phyloP scores from a whole-genome alignment of 2,888 invertebrate genomes.

The Ectemnius cavifrons region DNA sequence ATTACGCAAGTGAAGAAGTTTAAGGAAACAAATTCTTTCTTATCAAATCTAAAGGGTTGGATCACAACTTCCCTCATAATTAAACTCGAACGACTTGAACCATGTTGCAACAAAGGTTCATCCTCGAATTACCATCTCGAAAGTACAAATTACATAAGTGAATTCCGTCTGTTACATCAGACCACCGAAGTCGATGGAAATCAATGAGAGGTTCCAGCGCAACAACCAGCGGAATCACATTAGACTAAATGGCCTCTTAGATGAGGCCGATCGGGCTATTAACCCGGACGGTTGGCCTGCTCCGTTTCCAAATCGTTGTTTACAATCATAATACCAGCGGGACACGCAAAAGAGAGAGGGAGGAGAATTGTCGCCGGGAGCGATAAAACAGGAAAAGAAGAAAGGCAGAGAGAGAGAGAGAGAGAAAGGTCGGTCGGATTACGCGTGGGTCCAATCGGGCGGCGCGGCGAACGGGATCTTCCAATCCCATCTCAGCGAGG shows the following conservation, averaged over 20 bases:
- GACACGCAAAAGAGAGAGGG: background rate
- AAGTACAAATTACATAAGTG: too few relatives aligned
- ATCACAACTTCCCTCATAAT: too few relatives aligned
- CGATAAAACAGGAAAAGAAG: background rate
- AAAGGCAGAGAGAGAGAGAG: constrained; percentile 11
- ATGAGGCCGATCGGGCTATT: background rate
- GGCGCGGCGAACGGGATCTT: constrained; percentile 55
- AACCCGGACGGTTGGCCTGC: constrained; percentile 3
- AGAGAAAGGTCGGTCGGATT: constrained; percentile 24
- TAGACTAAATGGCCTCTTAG: background rate
- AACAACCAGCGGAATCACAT: too few relatives aligned
- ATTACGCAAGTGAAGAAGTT: too few relatives aligned
- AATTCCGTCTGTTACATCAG: too few relatives aligned
- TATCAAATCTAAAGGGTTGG: too few relatives aligned
- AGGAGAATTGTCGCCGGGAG: constrained; percentile 1
- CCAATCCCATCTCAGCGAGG: constrained; percentile 61
- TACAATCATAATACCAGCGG: constrained; percentile 21
- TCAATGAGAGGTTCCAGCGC: too few relatives aligned
- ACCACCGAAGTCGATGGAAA: too few relatives aligned
- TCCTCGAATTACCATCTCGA: too few relatives aligned
- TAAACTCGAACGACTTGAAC: too few relatives aligned
- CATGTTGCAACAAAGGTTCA: too few relatives aligned
- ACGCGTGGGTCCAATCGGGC: constrained; percentile 34
- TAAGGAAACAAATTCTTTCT: too few relatives aligned
- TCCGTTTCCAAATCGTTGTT: constrained; percentile 44